These are phyloP conservation scores for Nemapogon koenigi DNA, from an alignment of 2,888 invertebrate species.

Conservation along the genomic window DNA sequence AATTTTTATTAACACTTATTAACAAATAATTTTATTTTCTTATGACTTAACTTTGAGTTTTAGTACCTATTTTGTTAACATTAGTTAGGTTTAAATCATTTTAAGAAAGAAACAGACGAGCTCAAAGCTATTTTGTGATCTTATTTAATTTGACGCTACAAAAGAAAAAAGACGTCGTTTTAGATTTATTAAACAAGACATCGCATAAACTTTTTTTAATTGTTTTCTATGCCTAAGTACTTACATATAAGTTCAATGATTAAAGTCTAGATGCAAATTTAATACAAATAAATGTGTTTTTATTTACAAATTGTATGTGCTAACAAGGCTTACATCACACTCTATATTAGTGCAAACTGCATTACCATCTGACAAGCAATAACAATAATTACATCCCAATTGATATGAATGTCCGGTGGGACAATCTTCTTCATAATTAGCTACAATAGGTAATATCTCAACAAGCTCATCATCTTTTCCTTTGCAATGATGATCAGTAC, in stretches of 20 bases:
- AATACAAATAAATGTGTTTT: no score
- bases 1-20: no score
- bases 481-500: slow-evolving; percentile 19
- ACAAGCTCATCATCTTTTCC: slow-evolving; percentile 20
- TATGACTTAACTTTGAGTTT: no score
- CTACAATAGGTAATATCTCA: slow-evolving; percentile 33
- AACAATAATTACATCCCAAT: slow-evolving; percentile 41
- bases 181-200: background rate
- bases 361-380: slow-evolving; percentile 39
- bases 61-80: no score
- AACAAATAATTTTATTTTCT: no score
- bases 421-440: slow-evolving; percentile 24
- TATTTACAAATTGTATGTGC: no score
- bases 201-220: no score
- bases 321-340: slow-evolving; percentile 25
- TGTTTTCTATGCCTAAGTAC: no score
- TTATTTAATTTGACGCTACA: background rate
- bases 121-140: slow-evolving; percentile 7
- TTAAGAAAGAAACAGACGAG: background rate
- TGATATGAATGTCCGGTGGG: slow-evolving; percentile 32
- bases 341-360: slow-evolving; percentile 36
- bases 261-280: no score
- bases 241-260: no score
- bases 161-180: background rate
- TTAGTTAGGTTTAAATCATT: no score